phyloP scores from a whole-genome alignment of 2,113 vertebrate genomes.

The Ceratotherium simum region DNA sequence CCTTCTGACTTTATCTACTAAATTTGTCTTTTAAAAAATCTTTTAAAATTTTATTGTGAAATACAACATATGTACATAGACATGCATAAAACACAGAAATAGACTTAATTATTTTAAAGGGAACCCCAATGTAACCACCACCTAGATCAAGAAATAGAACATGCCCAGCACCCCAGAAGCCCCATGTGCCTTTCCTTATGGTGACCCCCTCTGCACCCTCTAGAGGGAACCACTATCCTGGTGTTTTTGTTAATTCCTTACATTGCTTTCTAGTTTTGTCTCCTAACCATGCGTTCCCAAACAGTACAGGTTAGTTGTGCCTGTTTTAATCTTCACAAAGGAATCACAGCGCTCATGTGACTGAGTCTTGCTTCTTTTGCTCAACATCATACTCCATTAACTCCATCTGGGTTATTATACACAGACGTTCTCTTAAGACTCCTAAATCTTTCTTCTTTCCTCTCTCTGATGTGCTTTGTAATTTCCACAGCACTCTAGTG shows the following conservation, averaged over 20 bases:
- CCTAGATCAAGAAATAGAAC: background rate
- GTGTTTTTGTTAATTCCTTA: background rate
- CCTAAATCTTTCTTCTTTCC: slow-evolving; percentile 4
- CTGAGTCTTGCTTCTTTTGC: background rate
- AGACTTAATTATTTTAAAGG: background rate
- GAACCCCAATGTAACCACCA: background rate
- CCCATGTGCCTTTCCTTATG: background rate
- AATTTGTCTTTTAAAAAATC: slow-evolving; percentile 24
- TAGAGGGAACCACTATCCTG: background rate
- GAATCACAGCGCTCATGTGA: background rate
- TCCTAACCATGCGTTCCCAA: background rate
- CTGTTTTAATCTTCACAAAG: background rate
- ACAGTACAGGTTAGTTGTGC: background rate
- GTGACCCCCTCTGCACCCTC: background rate
- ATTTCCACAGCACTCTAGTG: background rate
- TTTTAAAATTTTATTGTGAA: background rate
- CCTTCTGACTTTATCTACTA: background rate
- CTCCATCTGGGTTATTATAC: background rate
- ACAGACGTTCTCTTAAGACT: background rate
- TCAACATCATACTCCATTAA: background rate
- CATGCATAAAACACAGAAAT: background rate
- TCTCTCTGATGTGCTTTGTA: background rate
- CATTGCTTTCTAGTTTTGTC: slow-evolving; percentile 4
- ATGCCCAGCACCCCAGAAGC: background rate
- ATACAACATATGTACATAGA: background rate